Evolutionary conservation across 1,140 invertebrate genomes (phyloP).

Genomic region (Mamestra configurata): DNA sequence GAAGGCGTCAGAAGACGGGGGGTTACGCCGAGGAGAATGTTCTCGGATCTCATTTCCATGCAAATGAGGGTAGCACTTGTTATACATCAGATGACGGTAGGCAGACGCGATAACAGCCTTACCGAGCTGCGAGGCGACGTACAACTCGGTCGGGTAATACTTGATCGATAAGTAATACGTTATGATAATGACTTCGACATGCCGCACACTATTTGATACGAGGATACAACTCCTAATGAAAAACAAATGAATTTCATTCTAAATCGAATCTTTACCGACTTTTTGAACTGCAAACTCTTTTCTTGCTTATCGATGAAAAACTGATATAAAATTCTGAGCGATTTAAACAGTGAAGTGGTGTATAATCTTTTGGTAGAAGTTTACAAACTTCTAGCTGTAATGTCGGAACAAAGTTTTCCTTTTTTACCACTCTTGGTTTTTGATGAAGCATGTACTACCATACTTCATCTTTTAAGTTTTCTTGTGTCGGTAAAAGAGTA

Average conservation of each 20-base stretch:
- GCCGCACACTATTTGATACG: conserved; percentile 48
- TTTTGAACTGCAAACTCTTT: not conserved
- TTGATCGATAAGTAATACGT: conserved; percentile 57
- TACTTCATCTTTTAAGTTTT: too few species aligned
- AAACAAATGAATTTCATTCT: conserved; percentile 1
- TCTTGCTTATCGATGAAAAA: not conserved
- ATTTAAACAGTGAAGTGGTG: conserved; percentile 1
- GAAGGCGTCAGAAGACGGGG: conserved; percentile 81
- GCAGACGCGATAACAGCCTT: conserved; percentile 48
- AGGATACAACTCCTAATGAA: conserved; percentile 37
- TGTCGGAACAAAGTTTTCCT: conserved; percentile 5
- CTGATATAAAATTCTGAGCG: conserved; percentile 5
- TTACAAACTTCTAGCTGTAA: conserved; percentile 24
- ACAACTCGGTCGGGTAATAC: conserved; percentile 50
- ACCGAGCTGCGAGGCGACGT: not conserved
- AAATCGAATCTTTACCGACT: not conserved
- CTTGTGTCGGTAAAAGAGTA: too few species aligned
- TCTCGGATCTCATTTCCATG: conserved; percentile 84
- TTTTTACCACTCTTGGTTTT: not conserved
- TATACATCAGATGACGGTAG: conserved; percentile 59
- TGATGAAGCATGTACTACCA: not conserved
- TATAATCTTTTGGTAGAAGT: conserved; percentile 16
- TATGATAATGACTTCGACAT: conserved; percentile 52
- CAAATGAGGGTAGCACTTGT: conserved; percentile 77
- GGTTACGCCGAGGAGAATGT: conserved; percentile 76